Evolutionary conservation across 1,140 invertebrate genomes (phyloP).

Genomic region (Ctenoplectra terminalis): DNA sequence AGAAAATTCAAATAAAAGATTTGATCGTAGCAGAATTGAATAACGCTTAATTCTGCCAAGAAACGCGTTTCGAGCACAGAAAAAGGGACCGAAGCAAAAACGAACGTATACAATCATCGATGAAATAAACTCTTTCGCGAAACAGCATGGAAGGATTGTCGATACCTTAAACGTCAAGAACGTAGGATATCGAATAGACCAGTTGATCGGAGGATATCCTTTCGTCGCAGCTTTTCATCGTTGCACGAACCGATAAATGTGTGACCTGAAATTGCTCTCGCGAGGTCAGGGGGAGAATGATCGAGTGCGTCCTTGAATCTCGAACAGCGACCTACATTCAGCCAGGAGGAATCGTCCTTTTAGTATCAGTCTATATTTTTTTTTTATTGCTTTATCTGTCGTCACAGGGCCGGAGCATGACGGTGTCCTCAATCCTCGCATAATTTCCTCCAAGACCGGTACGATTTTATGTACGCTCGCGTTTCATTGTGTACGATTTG

Average conservation of each 20-base stretch:
- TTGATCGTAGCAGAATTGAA: no score
- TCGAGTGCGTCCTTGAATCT: constrained; percentile 52
- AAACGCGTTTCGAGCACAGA: background rate
- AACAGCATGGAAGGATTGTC: constrained; percentile 1
- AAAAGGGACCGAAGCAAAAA: background rate
- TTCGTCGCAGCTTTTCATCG: constrained; percentile 16
- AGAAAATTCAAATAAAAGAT: no score
- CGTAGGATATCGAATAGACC: background rate
- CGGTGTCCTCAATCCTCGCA: background rate
- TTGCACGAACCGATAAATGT: constrained; percentile 20
- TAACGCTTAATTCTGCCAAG: no score
- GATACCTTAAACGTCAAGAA: constrained; percentile 19
- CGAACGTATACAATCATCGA: background rate
- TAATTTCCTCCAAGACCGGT: background rate
- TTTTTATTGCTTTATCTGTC: background rate
- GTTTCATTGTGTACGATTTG: background rate
- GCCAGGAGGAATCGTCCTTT: background rate
- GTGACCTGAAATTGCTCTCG: constrained; percentile 25
- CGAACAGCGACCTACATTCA: constrained; percentile 47
- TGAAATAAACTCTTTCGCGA: background rate
- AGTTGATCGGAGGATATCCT: background rate
- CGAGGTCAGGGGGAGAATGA: constrained; percentile 44
- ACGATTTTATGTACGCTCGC: background rate
- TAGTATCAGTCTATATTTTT: background rate
- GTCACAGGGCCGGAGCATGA: background rate